phyloP scores from a whole-genome alignment of 2,888 invertebrate genomes.

The Abscondita cerata region DNA sequence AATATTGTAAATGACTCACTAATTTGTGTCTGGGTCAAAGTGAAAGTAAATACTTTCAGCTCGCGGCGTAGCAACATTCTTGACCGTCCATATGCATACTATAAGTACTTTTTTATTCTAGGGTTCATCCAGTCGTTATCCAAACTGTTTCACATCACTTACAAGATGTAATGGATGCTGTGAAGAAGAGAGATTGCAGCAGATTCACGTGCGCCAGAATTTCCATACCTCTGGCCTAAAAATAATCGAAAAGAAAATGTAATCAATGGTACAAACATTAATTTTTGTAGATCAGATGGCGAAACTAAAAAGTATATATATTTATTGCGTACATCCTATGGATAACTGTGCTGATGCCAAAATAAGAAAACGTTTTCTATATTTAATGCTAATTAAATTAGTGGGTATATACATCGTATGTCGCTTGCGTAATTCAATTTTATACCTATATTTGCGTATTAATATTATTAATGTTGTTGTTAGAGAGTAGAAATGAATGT shows the following conservation, averaged over 20 bases:
- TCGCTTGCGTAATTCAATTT: too few relatives aligned
- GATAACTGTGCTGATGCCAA: constrained; percentile 4
- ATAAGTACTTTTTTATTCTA: constrained; percentile 54
- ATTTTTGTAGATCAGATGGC: too few relatives aligned
- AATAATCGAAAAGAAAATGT: background rate
- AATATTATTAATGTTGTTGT: too few relatives aligned
- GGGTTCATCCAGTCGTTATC: constrained; percentile 68
- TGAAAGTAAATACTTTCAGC: constrained; percentile 44
- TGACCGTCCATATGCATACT: constrained; percentile 31
- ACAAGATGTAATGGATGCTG: constrained; percentile 77
- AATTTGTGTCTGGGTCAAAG: constrained; percentile 43
- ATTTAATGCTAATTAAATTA: constrained; percentile 1
- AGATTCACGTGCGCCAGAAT: constrained; percentile 65
- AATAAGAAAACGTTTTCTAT: constrained; percentile 4
- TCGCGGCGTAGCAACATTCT: constrained; percentile 38
- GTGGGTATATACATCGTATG: too few relatives aligned
- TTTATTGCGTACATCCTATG: background rate
- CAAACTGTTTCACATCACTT: constrained; percentile 71
- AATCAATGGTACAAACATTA: too few relatives aligned
- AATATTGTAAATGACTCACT: background rate
- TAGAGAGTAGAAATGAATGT: too few relatives aligned
- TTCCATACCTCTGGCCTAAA: constrained; percentile 44
- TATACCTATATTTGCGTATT: too few relatives aligned
- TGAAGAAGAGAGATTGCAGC: constrained; percentile 72
- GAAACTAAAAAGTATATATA: too few relatives aligned